Evolutionary conservation across 2,113 vertebrate species (phyloP), one percentile per base, ranked within the genome.

Genomic region (Ascaphus truei): DNA sequence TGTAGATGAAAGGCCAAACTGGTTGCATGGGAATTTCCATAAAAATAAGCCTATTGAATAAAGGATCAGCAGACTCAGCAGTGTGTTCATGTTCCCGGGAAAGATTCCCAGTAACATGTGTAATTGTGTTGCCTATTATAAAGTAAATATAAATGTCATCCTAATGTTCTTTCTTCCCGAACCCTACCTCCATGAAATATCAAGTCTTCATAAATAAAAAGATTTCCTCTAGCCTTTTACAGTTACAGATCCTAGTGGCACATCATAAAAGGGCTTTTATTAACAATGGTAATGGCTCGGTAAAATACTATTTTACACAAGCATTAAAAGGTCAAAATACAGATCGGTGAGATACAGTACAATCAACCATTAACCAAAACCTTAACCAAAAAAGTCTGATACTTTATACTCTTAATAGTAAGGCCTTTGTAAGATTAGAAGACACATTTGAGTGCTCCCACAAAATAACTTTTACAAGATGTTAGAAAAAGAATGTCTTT

Each of bases 91-190:
- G 71, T 81, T 69, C 58, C 15, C 29, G 29, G 57, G 51, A 31
- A 77, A 79, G 36, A 81, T 76, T 74, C 81, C 80, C 68, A 76
- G 72, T 36, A 51, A 61, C 72, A 65, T 1, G 0, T 53, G 39
- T 47, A 61, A 69, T 30, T 60, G 56, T 61, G 56, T 61, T 61
- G 56, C 67, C 9, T 50, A 68, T 61, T 52, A 72, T 55, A 39
- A 82, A 81, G 67, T 45, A 71, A 77, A 81, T 66, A 51, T 37
- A 81, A 81, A 81, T 73, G 52, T 72, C 67, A 76, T 67, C 18
- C 37, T 78, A 77, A 83, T 72, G 72, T 67, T 60, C 71, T 79
- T 62, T 52, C 67, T 76, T 77, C 62, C 62, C n/a, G n/a, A n/a
- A n/a, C n/a, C n/a, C 75, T 51, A 75, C 73, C 73, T 77, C 64